phyloP scores from a whole-genome alignment of 2,888 invertebrate species.

The Lordiphosa andalusiaca region DNA sequence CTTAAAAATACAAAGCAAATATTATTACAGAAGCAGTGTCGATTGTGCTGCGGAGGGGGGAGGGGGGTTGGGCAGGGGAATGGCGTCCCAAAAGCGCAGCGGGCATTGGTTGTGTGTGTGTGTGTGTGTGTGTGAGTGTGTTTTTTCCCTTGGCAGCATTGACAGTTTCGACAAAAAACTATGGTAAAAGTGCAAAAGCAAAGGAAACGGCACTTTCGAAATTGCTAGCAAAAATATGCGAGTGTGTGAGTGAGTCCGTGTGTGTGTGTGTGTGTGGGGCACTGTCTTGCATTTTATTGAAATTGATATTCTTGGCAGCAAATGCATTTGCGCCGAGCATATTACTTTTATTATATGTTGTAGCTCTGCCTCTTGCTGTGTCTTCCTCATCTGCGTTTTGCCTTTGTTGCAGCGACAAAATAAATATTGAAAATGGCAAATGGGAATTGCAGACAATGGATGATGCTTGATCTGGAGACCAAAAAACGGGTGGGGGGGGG shows the following conservation, averaged over 20 bases:
- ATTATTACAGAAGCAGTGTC: conserved; percentile 39
- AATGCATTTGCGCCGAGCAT: conserved; percentile 72
- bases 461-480: conserved; percentile 12
- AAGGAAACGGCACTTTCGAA: conserved; percentile 43
- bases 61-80: not conserved
- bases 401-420: conserved; percentile 35
- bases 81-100: conserved; percentile 62
- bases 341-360: conserved; percentile 74
- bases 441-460: conserved; percentile 25
- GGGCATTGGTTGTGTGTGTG: conserved; percentile 25
- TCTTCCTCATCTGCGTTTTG: conserved; percentile 25
- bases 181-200: conserved; percentile 44
- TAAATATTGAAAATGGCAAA: conserved; percentile 13
- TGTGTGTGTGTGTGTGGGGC: conserved; percentile 8
- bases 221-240: conserved; percentile 37
- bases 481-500: too few species aligned
- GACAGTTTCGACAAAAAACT: conserved; percentile 75
- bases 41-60: not conserved
- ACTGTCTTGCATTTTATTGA: conserved; percentile 35
- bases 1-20: conserved; percentile 72
- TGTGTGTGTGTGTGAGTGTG: not conserved
- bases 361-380: conserved; percentile 29
- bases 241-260: conserved; percentile 12
- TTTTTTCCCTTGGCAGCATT: conserved; percentile 64
- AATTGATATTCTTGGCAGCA: conserved; percentile 55